Evolutionary conservation across 1,140 invertebrate genomes (phyloP).

Genomic region (Palaemon carinicauda): DNA sequence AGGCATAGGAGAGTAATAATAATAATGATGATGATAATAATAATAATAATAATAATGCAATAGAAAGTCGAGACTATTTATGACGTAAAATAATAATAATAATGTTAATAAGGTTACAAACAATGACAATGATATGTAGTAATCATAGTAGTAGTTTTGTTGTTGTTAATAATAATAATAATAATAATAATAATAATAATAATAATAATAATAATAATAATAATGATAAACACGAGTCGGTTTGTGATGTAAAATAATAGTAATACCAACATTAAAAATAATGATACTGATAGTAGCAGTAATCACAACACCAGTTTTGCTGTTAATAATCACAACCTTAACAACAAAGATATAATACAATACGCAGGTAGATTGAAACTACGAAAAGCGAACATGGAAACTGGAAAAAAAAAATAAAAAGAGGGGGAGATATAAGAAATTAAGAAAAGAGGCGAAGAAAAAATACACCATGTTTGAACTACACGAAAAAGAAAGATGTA

Average conservation of each 20-base stretch:
- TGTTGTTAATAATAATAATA: conserved; percentile 9
- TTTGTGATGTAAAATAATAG: not conserved
- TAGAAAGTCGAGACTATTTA: too few relatives aligned
- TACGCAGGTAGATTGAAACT: too few relatives aligned
- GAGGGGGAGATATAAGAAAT: too few relatives aligned
- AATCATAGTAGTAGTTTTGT: too few relatives aligned
- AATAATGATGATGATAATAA: not conserved
- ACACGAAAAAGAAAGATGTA: too few relatives aligned
- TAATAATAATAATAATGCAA: not conserved
- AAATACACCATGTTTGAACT: too few relatives aligned
- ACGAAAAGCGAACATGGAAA: too few relatives aligned
- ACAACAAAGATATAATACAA: too few relatives aligned
- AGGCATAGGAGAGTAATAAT: not conserved
- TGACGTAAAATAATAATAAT: conserved; percentile 13
- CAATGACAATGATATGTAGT: not conserved
- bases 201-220: not conserved
- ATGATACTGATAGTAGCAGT: not conserved
- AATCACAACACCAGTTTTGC: not conserved
- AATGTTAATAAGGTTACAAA: not conserved
- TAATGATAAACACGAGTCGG: not conserved
- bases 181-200: not conserved
- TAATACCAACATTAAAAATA: not conserved
- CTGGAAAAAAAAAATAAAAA: too few relatives aligned
- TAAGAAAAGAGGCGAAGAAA: too few relatives aligned
- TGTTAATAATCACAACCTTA: not conserved